These are phyloP conservation scores for Potamarius usumacintae DNA, from an alignment of 2,113 vertebrate species.

Conservation along the genomic window DNA sequence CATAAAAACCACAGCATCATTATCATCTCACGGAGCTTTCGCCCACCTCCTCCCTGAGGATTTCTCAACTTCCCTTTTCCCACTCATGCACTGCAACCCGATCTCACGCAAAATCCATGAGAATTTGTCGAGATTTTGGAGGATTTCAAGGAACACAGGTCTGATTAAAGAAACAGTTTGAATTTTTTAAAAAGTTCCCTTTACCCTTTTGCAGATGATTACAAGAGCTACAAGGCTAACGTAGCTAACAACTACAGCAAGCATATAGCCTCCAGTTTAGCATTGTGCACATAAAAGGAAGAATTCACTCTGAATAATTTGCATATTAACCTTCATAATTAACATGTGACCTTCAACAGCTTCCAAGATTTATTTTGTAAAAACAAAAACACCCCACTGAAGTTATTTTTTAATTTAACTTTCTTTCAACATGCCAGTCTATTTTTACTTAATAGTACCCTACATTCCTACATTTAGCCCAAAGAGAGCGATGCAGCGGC, in stretches of 20 bases:
- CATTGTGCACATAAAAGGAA: background rate
- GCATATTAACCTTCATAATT: background rate
- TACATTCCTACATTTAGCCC: too few relatives aligned
- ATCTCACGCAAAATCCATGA: slow-evolving; percentile 18
- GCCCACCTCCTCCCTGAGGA: slow-evolving; percentile 32
- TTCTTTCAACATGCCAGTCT: too few relatives aligned
- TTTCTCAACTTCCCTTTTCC: slow-evolving; percentile 28
- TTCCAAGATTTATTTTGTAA: background rate
- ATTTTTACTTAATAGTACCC: too few relatives aligned
- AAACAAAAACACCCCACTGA: background rate
- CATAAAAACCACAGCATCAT: slow-evolving; percentile 49
- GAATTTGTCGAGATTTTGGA: background rate
- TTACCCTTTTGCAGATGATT: background rate
- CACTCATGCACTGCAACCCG: slow-evolving; percentile 21
- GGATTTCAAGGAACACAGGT: background rate
- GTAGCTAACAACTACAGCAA: background rate
- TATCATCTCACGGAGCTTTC: slow-evolving; percentile 48
- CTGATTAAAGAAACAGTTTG: background rate
- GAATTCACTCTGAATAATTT: background rate
- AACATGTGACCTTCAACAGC: background rate
- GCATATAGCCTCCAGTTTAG: background rate
- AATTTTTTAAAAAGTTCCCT: background rate
- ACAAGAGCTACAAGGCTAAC: background rate
- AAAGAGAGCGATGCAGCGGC: background rate
- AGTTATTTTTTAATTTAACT: background rate